phyloP scores from a whole-genome alignment of 2,113 vertebrate genomes.

The Hirundichthys speculiger region DNA sequence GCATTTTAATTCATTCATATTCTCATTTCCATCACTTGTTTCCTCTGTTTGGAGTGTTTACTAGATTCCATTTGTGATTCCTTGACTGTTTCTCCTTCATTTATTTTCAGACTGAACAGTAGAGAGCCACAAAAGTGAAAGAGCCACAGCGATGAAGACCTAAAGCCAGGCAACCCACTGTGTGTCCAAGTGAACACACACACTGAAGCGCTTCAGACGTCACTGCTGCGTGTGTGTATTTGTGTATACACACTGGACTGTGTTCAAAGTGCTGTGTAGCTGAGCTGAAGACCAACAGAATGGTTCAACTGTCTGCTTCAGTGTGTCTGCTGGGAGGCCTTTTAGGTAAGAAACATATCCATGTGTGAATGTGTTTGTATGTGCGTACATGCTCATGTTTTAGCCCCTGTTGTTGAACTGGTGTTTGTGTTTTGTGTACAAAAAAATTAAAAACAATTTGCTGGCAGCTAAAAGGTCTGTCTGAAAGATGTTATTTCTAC shows the following conservation, averaged over 20 bases:
- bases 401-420: too few species aligned
- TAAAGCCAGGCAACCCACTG: constrained; percentile 21
- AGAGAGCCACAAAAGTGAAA: neutral
- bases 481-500: neutral
- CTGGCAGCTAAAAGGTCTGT: neutral
- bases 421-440: too few species aligned
- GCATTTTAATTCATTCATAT: too few species aligned
- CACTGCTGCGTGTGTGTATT: constrained; percentile 19
- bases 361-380: constrained; percentile 5
- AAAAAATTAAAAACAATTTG: neutral
- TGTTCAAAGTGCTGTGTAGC: constrained; percentile 37
- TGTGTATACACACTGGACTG: constrained; percentile 26
- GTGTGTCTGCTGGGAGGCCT: constrained; percentile 61
- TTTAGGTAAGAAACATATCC: constrained; percentile 57
- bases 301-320: constrained; percentile 59
- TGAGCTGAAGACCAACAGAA: constrained; percentile 45
- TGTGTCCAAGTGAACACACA: constrained; percentile 14
- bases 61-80: neutral
- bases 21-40: too few species aligned
- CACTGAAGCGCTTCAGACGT: constrained; percentile 26
- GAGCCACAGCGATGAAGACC: constrained; percentile 31
- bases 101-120: constrained; percentile 37
- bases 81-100: neutral
- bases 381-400: neutral
- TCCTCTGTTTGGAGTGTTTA: too few species aligned